Evolutionary conservation across 1,140 invertebrate species (phyloP), one percentile per base, ranked within the genome.

Genomic region (Zaprionus kolodkinae): DNA sequence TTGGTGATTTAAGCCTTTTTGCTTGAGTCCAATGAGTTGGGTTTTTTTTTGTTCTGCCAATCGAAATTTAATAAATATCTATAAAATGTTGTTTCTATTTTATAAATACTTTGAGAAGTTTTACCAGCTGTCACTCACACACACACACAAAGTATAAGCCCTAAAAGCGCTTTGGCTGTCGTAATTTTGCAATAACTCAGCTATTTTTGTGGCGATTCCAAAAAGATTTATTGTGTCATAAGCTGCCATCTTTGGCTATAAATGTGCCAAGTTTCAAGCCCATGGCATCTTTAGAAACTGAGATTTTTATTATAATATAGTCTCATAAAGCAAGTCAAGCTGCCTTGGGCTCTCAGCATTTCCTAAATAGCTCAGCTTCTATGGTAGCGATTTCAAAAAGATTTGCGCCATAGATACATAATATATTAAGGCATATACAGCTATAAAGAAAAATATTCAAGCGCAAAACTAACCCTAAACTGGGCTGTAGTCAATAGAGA

Each of bases 21-120:
- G 45, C 15, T 48, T 50, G 21, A 25, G 45, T 25, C 45, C 17
- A 25, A 21, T 50, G 17, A 50, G 45, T 12, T 25, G 45, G 11
- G 4, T 6, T 25, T 6, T 6, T 21, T 21, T 21, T 21, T 21
- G 1, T 21, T 50, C 1, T 35, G 40, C 15, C 17, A 50, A 25
- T 50, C 17, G 12, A 25, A 25, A 50, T 50, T 50, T 12, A 50
- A 50, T 50, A 50, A 50, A 50, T 50, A 6, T 25, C n/a, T 45
- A 15, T 3, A 6, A 50, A 50, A 50, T 50, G 10, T 50, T 2
- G 9, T 15, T 3, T 43, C 6, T 7, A 43, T 45, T 45, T 15
- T 10, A 10, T 7, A 15, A 15, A 9, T 45, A 1, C 38, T 12
- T 1, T 1, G 1, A 2, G 11, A 6, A 13, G 13, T 38, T 38